phyloP scores from a whole-genome alignment of 2,888 invertebrate genomes.

The Torymus auratus region DNA sequence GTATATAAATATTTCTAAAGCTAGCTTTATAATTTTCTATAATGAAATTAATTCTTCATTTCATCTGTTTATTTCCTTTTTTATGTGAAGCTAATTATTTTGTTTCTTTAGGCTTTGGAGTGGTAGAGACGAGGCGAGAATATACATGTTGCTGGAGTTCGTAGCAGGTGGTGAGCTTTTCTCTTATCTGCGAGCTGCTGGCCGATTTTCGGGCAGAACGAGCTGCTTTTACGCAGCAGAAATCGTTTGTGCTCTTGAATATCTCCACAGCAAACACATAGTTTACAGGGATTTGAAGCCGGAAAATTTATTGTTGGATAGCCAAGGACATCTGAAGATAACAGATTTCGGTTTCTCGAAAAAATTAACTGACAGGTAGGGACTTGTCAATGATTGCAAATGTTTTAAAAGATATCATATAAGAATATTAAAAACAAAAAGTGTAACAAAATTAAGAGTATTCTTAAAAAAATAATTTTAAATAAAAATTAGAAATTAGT shows the following conservation, averaged over 20 bases:
- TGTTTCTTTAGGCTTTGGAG: conserved; percentile 88
- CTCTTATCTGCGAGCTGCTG: conserved; percentile 94
- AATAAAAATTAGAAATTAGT: too few relatives aligned
- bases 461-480: too few relatives aligned
- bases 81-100: background rate
- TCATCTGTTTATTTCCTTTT: background rate
- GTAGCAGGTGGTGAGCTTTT: conserved; percentile 98
- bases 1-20: too few relatives aligned
- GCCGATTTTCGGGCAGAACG: conserved; percentile 90
- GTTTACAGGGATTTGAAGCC: conserved; percentile 95
- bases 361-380: conserved; percentile 89
- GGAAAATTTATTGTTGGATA: conserved; percentile 94
- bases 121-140: conserved; percentile 91
- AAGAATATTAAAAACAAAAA: too few relatives aligned
- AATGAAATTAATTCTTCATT: too few relatives aligned
- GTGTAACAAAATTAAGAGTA: too few relatives aligned
- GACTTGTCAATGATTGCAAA: background rate
- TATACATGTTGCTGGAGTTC: conserved; percentile 98
- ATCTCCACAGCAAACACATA: conserved; percentile 92
- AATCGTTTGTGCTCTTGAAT: conserved; percentile 95
- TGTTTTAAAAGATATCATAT: too few relatives aligned
- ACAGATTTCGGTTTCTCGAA: conserved; percentile 99
- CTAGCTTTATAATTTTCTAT: too few relatives aligned
- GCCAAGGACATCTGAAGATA: conserved; percentile 96
- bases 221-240: conserved; percentile 96